Conservation (phyloP, 2,113 vertebrate genomes). For the Thryonomys swinderianus region DNA sequence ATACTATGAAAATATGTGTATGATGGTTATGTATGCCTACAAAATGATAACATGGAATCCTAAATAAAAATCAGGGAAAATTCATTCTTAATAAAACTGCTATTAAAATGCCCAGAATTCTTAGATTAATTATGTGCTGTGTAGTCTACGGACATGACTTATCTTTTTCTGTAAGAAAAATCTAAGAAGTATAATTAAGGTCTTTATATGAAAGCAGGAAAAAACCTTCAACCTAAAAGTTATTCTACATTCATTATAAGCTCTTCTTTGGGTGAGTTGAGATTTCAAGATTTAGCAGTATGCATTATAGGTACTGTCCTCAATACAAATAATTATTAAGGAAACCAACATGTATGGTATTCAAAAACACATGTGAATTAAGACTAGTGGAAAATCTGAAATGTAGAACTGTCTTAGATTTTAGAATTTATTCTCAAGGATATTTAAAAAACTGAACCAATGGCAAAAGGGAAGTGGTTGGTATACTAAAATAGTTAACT, state of each 20-base stretch:
- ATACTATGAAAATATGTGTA: not conserved
- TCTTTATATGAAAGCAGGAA: conserved; percentile 22
- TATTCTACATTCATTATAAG: conserved; percentile 15
- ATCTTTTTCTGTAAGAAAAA: not conserved
- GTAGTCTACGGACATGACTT: not conserved
- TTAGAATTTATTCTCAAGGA: conserved; percentile 38
- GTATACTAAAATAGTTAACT: not conserved
- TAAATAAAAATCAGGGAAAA: conserved; percentile 3
- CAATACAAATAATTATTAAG: not conserved
- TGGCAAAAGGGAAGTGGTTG: not conserved
- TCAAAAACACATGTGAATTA: not conserved
- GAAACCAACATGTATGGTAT: not conserved
- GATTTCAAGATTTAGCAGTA: conserved; percentile 26
- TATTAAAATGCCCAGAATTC: conserved; percentile 14
- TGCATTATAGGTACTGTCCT: not conserved
- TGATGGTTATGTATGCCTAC: not conserved
- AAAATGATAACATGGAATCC: not conserved
- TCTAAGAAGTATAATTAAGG: conserved; percentile 17
- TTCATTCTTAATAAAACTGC: not conserved
- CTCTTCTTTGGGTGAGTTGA: conserved; percentile 5
- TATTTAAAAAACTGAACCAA: conserved; percentile 24
- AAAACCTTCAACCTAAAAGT: not conserved
- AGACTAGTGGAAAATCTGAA: conserved; percentile 10
- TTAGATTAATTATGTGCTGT: not conserved
- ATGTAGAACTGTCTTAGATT: not conserved